A percentile compares a stretch with the other conserved stretches of the same genome.
Conservation (phyloP, 2,113 vertebrate species). For the Condylura cristata region DNA sequence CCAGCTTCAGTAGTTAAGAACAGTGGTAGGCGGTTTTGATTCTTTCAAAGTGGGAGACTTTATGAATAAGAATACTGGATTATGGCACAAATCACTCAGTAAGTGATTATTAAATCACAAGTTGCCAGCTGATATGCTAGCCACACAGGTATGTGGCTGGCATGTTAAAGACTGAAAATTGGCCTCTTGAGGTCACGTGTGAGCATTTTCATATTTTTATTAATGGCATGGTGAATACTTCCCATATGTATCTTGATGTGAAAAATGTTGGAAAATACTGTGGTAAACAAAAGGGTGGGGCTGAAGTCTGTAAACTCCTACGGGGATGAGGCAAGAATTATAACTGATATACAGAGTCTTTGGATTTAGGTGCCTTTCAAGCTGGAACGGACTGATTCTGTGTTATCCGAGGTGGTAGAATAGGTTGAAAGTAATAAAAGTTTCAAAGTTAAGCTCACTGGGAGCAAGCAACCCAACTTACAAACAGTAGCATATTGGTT, state of each 20-base stretch:
- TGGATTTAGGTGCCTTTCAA: background rate
- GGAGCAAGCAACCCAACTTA: background rate
- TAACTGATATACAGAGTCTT: background rate
- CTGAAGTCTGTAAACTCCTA: background rate
- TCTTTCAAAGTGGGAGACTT: background rate
- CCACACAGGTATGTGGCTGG: background rate
- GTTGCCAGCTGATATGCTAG: background rate
- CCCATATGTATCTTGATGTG: background rate
- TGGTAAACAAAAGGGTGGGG: background rate
- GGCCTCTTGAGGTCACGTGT: background rate
- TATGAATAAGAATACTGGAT: background rate
- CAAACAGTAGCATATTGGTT: background rate
- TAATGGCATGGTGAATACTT: background rate
- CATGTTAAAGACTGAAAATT: background rate
- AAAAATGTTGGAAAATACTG: slow-evolving; percentile 1
- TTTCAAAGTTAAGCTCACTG: slow-evolving; percentile 26
- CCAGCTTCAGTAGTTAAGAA: slow-evolving; percentile 1
- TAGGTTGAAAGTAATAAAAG: slow-evolving; percentile 4
- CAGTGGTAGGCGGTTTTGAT: background rate
- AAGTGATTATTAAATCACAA: background rate
- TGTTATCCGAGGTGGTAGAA: background rate
- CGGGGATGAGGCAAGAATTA: background rate
- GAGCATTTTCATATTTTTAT: background rate
- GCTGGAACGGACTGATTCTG: slow-evolving; percentile 13
- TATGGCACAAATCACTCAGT: background rate